Percentiles rank a stretch among this genome's conserved stretches.
phyloP scores from a whole-genome alignment of 1,140 invertebrate species.

The Rhopalosiphum padi region DNA sequence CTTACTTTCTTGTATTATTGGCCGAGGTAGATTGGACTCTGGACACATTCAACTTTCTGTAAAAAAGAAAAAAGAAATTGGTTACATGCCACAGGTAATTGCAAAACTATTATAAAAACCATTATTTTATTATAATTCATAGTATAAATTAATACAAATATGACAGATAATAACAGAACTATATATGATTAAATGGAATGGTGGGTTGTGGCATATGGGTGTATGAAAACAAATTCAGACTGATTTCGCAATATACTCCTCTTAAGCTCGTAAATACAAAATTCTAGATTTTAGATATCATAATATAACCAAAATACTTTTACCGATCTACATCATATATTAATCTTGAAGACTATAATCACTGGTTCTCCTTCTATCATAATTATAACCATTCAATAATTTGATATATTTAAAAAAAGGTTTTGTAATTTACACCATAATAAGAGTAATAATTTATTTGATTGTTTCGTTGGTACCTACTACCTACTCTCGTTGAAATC shows the following conservation, averaged over 20 bases:
- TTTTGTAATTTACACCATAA: too few species aligned
- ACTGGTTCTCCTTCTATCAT: background rate
- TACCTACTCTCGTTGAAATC: too few species aligned
- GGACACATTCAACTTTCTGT: conserved; percentile 64
- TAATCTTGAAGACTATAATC: background rate
- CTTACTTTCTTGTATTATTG: conserved; percentile 65
- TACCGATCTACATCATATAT: too few species aligned
- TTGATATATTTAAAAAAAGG: background rate
- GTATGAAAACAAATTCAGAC: background rate
- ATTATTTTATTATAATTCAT: background rate
- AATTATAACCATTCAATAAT: background rate
- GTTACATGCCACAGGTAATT: conserved; percentile 79
- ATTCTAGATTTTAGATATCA: background rate
- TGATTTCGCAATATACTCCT: background rate
- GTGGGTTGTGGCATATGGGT: background rate
- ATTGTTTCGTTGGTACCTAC: too few species aligned
- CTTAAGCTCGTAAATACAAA: background rate
- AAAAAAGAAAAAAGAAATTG: conserved; percentile 65
- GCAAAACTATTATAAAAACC: background rate
- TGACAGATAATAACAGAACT: background rate
- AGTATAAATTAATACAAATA: background rate
- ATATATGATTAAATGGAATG: background rate
- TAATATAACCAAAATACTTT: background rate
- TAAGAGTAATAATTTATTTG: too few species aligned
- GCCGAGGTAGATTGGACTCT: conserved; percentile 62